Evolutionary conservation across 1,140 invertebrate genomes (phyloP), one percentile per base, ranked within the genome.

Genomic region (Drosophila rufa): DNA sequence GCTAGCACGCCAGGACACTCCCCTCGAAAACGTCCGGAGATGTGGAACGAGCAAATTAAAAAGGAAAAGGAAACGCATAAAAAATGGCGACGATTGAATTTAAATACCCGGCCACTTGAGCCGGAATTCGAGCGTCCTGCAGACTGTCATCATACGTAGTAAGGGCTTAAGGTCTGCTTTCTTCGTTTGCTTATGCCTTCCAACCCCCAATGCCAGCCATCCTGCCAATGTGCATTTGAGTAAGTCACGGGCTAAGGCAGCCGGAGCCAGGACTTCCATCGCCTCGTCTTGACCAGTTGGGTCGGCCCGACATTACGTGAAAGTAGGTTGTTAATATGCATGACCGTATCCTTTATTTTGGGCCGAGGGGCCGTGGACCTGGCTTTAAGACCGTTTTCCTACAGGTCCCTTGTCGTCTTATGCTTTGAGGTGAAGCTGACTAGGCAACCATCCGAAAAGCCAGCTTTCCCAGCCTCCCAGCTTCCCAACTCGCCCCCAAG

Each of bases 321-420:
- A 91, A 91, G 83, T 91, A 85, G 83, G 84, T 82, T 91, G 79
- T 91, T 91, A 91, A 91, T 91, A 91, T 91, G 89, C 89, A 85
- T 89, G 89, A 70, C 89, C 81, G 68, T 80, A 82, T 89, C 83
- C 89, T 74, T 47, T 46, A 58, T 57, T 75, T 82, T 55, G 68
- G 58, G 40, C 46, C 53, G 43, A 36, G 43, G 62, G 22, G 33
- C 19, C 5, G 3, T 40, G 30, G 19, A 9, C 47, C 64, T 17
- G 25, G 8, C n/a, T 8, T 8, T 17, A 56, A 57, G 33, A 12
- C 17, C 38, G 30, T 15, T 38, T 30, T 8, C 61, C 27, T 67
- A 0, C 40, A 50, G 25, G 19, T 22, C 25, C 38, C 15, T 14
- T 12, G 12, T 27, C 36, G 58, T 42, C 45, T 40, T 15, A 3